Evolutionary conservation across 2,113 vertebrate genomes (phyloP), one percentile per base, ranked within the genome.

Genomic region (Macroglossus sobrinus): DNA sequence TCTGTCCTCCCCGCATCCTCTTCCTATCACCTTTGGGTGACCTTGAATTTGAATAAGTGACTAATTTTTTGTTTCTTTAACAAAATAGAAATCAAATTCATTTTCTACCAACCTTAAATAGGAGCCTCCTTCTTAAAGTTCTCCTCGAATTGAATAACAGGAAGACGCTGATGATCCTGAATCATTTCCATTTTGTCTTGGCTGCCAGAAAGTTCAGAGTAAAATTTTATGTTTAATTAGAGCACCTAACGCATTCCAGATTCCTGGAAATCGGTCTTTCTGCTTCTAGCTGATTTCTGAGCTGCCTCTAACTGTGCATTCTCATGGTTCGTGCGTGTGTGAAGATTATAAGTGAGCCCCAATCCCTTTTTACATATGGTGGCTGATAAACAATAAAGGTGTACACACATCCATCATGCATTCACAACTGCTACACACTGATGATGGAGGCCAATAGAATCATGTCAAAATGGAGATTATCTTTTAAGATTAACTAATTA

Each of bases 371-470:
- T 26, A n/a, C 61, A 15, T n/a, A 22, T 30, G 53, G 38, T 1
- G 7, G 63, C 45, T 30, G 14, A 11, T 57, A 18, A 10, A 21
- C 22, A 47, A 38, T 26, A 3, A 40, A 66, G 84, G 28, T 26
- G 2, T 0, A 2, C 33, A 10, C 13, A 30, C 19, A 19, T 4
- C 33, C 10, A 0, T 7, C 5, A 2, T 0, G 0, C 35, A 8
- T 7, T 5, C 19, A 4, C 18, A 11, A 16, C 22, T 22, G 33
- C 1, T 18, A 15, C 16, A 0, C 10, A 0, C n/a, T 15, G 76
- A 43, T 7, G 19, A 5, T 15, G 11, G 22, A 38, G 24, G 6
- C 22, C 11, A 4, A 22, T 0, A 24, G 19, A 33, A 24, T 15
- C 24, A 1, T 0, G 13, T 55, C 33, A 21, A 53, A 2, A 3